These are phyloP conservation scores for Himalopsyche kuldschensis DNA, from an alignment of 2,888 invertebrate genomes.

Conservation along the genomic window DNA sequence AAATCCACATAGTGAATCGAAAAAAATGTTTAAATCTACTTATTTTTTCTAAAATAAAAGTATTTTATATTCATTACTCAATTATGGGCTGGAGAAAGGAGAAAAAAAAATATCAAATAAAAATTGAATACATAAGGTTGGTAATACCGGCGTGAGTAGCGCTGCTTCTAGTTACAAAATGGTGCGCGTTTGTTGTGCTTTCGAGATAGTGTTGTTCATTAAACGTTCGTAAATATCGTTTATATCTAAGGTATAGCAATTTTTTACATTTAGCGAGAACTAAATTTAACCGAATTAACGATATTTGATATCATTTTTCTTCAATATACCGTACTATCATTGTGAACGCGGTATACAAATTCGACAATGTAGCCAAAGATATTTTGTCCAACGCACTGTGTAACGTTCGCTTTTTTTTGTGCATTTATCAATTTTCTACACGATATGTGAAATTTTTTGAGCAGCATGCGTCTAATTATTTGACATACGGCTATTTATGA, in stretches of 20 bases:
- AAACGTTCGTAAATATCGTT: constrained; percentile 25
- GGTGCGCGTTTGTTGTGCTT: constrained; percentile 62
- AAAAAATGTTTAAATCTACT: not conserved
- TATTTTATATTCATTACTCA: not conserved
- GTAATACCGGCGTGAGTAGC: constrained; percentile 29
- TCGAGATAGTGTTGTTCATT: constrained; percentile 26
- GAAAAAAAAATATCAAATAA: constrained; percentile 9
- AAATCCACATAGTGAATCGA: not conserved
- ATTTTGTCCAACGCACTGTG: constrained; percentile 31
- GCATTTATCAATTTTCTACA: constrained; percentile 11
- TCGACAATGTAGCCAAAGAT: constrained; percentile 17
- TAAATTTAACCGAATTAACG: not conserved
- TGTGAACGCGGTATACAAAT: constrained; percentile 11
- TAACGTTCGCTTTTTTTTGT: constrained; percentile 30
- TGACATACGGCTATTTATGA: not conserved
- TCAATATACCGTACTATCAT: constrained; percentile 27
- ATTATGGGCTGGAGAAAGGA: not conserved
- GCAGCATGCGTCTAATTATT: not conserved
- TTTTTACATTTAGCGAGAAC: not conserved
- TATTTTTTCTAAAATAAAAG: not conserved
- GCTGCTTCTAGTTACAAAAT: constrained; percentile 54
- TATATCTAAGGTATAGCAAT: constrained; percentile 23
- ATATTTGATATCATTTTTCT: not conserved
- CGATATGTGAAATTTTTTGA: not conserved
- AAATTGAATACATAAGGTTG: constrained; percentile 20